Evolutionary conservation across 2,888 invertebrate genomes (phyloP).

Genomic region (Eilema griseolum): DNA sequence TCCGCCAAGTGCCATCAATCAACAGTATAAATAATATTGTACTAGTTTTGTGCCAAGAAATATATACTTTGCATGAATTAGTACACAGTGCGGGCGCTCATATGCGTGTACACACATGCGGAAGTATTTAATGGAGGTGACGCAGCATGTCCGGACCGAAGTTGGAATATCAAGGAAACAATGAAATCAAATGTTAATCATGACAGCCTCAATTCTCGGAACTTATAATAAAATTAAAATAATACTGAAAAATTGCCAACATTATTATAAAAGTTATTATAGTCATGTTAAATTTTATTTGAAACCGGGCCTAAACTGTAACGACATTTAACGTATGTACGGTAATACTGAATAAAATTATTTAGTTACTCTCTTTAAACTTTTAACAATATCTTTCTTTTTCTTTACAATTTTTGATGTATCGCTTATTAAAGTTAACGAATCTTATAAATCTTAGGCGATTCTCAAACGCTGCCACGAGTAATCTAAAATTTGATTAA

Average conservation of each 20-base stretch:
- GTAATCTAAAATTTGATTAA: too few species aligned
- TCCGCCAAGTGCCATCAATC: too few species aligned
- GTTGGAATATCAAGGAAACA: neutral
- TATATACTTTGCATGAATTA: too few species aligned
- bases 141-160: too few species aligned
- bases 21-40: too few species aligned
- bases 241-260: neutral
- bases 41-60: too few species aligned
- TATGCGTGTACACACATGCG: neutral
- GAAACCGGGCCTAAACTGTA: constrained; percentile 42
- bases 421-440: neutral
- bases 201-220: neutral
- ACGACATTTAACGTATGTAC: neutral
- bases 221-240: neutral
- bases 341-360: neutral
- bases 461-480: too few species aligned
- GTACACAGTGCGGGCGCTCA: too few species aligned
- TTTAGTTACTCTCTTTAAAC: neutral
- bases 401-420: too few species aligned
- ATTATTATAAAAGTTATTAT: neutral
- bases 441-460: neutral
- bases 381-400: too few species aligned
- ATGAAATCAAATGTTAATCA: neutral
- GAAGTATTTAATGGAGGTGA: too few species aligned
- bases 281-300: constrained; percentile 9